Percentiles rank a stretch among this genome's conserved stretches.
phyloP scores from a whole-genome alignment of 2,797 vertebrate species.

The Toxotes lorentzi region DNA sequence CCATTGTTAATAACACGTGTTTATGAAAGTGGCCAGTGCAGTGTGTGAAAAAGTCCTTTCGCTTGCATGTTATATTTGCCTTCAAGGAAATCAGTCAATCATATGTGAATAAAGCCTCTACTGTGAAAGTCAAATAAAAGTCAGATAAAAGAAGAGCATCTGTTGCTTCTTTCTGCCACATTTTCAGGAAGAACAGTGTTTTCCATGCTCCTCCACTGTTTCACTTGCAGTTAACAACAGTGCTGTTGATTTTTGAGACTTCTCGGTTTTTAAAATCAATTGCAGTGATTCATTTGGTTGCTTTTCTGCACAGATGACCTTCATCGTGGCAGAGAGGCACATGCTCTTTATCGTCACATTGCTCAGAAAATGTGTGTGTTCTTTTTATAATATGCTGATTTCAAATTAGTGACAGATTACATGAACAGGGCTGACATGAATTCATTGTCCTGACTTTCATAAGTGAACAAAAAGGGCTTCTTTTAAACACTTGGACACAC shows the following conservation, averaged over 20 bases:
- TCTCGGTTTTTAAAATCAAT: not conserved
- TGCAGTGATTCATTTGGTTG: not conserved
- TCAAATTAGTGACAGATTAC: conserved; percentile 11
- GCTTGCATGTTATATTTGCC: not conserved
- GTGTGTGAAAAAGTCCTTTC: too few species aligned
- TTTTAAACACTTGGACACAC: not conserved
- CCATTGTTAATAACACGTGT: too few species aligned
- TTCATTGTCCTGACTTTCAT: not conserved
- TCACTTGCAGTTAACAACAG: not conserved
- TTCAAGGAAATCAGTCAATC: not conserved
- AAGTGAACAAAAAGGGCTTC: not conserved
- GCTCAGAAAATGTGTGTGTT: not conserved
- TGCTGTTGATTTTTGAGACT: not conserved
- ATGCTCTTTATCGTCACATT: conserved; percentile 1
- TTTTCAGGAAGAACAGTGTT: not conserved
- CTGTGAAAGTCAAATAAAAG: too few species aligned
- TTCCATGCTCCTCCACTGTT: not conserved
- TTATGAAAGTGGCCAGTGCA: too few species aligned
- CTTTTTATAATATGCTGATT: not conserved
- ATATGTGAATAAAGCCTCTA: not conserved
- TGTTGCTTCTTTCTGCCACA: not conserved
- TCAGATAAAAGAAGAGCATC: not conserved
- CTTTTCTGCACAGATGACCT: not conserved
- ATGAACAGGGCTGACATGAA: not conserved
- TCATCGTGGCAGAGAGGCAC: not conserved